phyloP scores from a whole-genome alignment of 2,797 vertebrate species.

The Atherinosoma microstoma region DNA sequence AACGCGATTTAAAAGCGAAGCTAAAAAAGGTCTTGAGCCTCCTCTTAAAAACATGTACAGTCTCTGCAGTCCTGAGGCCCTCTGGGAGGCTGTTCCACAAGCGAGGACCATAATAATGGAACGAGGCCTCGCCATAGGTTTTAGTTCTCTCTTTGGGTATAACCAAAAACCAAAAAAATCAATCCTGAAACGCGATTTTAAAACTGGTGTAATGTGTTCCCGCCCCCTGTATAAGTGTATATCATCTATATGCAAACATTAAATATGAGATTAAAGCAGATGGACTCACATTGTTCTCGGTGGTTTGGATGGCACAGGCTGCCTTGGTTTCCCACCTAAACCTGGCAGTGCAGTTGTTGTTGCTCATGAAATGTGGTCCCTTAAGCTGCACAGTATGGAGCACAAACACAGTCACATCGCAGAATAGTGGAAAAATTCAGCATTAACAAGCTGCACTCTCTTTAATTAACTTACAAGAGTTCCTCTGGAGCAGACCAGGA shows the following conservation, averaged over 20 bases:
- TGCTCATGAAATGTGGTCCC: conserved; percentile 86
- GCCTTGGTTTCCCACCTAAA: conserved; percentile 94
- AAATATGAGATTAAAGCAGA: neutral
- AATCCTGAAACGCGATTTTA: no score
- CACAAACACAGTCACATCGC: conserved; percentile 12
- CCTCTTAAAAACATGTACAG: no score
- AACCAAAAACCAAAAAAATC: no score
- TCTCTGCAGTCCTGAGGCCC: no score
- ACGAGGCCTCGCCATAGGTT: no score
- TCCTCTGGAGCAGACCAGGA: conserved; percentile 88
- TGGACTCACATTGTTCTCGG: conserved; percentile 82
- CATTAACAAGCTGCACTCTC: fast-evolving
- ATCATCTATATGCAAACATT: neutral
- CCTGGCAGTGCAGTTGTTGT: conserved; percentile 88
- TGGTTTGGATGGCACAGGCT: conserved; percentile 89
- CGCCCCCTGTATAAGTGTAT: no score
- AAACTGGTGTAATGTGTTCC: no score
- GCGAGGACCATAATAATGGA: no score
- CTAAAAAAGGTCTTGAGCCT: no score
- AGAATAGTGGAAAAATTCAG: neutral
- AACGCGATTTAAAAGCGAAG: no score
- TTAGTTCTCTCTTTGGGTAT: no score
- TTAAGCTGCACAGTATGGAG: conserved; percentile 77
- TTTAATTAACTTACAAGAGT: conserved; percentile 79
- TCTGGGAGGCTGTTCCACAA: no score